Percentiles rank a stretch among this genome's conserved stretches.
These are phyloP conservation scores for Drosophila leontia DNA, from an alignment of 1,140 invertebrate genomes.

Conservation along the genomic window DNA sequence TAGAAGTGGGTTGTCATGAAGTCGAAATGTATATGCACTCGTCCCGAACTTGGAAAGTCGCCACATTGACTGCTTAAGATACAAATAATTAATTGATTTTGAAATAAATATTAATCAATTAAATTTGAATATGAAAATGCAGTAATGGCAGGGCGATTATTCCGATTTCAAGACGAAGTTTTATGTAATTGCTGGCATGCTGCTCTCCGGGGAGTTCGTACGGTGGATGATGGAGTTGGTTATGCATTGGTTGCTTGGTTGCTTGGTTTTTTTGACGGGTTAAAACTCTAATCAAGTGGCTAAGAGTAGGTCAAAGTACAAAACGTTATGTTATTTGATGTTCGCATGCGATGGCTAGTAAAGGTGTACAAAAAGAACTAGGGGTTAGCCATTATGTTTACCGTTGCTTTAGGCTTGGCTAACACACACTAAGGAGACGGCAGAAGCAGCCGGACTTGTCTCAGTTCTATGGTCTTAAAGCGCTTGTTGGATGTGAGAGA, in stretches of 20 bases:
- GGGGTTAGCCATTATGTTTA: conserved; percentile 62
- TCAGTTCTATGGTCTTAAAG: conserved; percentile 60
- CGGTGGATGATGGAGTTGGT: conserved; percentile 31
- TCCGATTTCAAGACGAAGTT: conserved; percentile 11
- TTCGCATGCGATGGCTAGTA: conserved; percentile 62
- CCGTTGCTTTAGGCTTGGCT: conserved; percentile 67
- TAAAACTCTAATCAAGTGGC: conserved; percentile 33
- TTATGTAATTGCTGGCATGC: conserved; percentile 52
- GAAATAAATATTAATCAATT: too few relatives aligned
- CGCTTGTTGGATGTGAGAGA: conserved; percentile 58
- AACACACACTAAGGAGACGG: conserved; percentile 69
- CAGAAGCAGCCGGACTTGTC: conserved; percentile 47
- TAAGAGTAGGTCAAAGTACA: conserved; percentile 39
- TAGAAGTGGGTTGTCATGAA: conserved; percentile 36
- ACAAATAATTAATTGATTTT: neutral
- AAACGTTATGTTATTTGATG: conserved; percentile 30
- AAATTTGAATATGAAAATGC: neutral
- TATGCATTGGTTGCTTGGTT: conserved; percentile 45
- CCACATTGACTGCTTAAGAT: neutral
- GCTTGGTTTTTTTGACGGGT: conserved; percentile 7
- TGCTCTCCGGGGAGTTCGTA: conserved; percentile 44
- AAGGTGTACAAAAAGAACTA: conserved; percentile 56
- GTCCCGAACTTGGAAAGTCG: conserved; percentile 13
- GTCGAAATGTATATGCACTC: conserved; percentile 26
- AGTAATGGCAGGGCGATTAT: neutral